Conservation (phyloP, 2,888 invertebrate species). For the Mimas tiliae region DNA sequence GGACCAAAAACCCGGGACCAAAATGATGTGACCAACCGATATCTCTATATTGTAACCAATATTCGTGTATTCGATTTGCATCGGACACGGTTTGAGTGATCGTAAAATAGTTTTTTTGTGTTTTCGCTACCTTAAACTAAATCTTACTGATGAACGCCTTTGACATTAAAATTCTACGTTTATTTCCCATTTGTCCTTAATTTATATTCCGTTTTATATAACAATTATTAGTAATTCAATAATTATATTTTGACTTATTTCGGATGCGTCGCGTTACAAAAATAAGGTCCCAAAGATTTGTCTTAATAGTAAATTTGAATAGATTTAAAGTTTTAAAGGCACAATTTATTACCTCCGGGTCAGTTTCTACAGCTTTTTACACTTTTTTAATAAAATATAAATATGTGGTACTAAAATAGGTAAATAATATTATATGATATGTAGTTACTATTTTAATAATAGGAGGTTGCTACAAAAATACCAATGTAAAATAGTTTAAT, state of each 20-base stretch:
- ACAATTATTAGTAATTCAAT: not conserved
- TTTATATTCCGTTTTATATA: not conserved
- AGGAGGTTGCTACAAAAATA: not conserved
- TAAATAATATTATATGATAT: not conserved
- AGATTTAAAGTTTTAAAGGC: slow-evolving; percentile 7
- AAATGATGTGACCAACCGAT: not conserved
- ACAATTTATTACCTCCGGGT: not conserved
- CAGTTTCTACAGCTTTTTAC: not conserved
- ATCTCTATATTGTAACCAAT: not conserved
- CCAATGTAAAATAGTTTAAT: not conserved
- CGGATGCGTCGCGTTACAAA: not conserved
- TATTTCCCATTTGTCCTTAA: not conserved
- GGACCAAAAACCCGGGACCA: slow-evolving; percentile 3
- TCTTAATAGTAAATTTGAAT: slow-evolving; percentile 15
- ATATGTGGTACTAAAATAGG: not conserved
- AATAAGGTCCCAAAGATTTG: slow-evolving; percentile 13
- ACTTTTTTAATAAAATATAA: not conserved
- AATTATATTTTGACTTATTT: not conserved
- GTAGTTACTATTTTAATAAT: not conserved
- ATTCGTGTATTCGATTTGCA: not conserved
- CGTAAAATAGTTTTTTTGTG: not conserved
- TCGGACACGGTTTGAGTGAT: slow-evolving; percentile 3
- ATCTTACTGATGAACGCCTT: not conserved
- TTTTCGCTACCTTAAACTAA: slow-evolving; percentile 7
- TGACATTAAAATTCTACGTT: not conserved